Percentiles rank a stretch among this genome's conserved stretches.
phyloP scores from a whole-genome alignment of 2,888 invertebrate genomes.

The Volucella bombylans region DNA sequence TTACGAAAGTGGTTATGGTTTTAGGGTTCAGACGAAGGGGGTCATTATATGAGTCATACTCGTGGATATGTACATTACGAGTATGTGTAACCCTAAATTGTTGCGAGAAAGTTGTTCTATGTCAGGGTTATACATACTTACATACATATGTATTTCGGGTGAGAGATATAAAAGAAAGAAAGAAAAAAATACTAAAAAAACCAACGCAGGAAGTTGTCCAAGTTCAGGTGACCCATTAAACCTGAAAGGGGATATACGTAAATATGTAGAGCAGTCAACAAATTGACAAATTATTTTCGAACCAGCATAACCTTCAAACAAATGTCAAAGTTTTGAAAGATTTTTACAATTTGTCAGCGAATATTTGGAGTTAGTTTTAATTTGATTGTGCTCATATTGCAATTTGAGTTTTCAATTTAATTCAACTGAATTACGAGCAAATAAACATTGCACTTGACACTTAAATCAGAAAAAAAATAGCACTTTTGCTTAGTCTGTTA shows the following conservation, averaged over 20 bases:
- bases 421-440: slow-evolving; percentile 1
- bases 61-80: neutral
- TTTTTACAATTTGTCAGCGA: neutral
- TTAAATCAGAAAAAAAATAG: neutral
- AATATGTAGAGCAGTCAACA: too few relatives aligned
- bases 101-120: slow-evolving; percentile 47
- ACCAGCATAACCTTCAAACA: neutral
- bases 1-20: too few relatives aligned
- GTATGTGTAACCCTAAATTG: slow-evolving; percentile 17
- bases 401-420: neutral
- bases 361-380: neutral
- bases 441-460: slow-evolving; percentile 34
- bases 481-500: neutral
- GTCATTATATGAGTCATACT: too few relatives aligned
- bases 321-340: slow-evolving; percentile 24
- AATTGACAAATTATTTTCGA: neutral
- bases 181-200: neutral
- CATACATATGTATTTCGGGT: too few relatives aligned
- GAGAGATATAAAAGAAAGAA: slow-evolving; percentile 31
- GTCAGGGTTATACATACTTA: slow-evolving; percentile 42
- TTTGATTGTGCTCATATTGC: neutral
- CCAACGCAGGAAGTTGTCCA: slow-evolving; percentile 1
- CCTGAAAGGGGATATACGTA: too few relatives aligned
- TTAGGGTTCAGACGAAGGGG: too few relatives aligned
- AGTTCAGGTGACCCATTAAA: neutral